phyloP scores from a whole-genome alignment of 1,140 invertebrate genomes.

The Matsumurasca onukii region DNA sequence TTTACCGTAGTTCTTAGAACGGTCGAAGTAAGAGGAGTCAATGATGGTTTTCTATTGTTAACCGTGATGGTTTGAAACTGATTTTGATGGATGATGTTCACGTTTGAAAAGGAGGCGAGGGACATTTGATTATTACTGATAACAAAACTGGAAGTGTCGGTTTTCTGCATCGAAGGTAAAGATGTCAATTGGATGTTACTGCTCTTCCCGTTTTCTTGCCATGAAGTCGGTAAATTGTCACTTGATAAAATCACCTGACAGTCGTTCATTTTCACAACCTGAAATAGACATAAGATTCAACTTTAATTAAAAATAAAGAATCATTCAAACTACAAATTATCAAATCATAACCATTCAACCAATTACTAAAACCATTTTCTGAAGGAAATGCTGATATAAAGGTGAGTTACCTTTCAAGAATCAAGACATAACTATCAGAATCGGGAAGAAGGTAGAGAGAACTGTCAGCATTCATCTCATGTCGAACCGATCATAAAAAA shows the following conservation, averaged over 20 bases:
- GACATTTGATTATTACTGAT: not conserved
- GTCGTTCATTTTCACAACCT: not conserved
- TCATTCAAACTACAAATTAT: too few species aligned
- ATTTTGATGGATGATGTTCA: not conserved
- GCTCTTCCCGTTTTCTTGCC: slow-evolving; percentile 1
- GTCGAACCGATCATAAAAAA: too few species aligned
- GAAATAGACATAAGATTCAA: not conserved
- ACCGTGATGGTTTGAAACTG: not conserved
- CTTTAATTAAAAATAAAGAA: not conserved
- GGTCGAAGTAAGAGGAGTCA: too few species aligned
- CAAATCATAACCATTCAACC: too few species aligned
- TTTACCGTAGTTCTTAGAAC: not conserved
- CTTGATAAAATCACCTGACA: not conserved
- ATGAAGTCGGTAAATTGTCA: not conserved
- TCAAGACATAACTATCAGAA: too few species aligned
- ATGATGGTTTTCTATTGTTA: too few species aligned
- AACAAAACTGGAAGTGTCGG: not conserved
- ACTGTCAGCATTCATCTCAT: too few species aligned
- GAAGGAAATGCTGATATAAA: too few species aligned
- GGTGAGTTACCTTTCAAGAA: too few species aligned
- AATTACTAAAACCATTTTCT: too few species aligned
- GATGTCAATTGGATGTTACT: not conserved
- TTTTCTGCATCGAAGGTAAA: not conserved
- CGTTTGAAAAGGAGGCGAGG: not conserved
- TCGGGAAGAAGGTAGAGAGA: too few species aligned